These are phyloP conservation scores for Heteropelma amictum DNA, from an alignment of 2,888 invertebrate species.

Conservation along the genomic window DNA sequence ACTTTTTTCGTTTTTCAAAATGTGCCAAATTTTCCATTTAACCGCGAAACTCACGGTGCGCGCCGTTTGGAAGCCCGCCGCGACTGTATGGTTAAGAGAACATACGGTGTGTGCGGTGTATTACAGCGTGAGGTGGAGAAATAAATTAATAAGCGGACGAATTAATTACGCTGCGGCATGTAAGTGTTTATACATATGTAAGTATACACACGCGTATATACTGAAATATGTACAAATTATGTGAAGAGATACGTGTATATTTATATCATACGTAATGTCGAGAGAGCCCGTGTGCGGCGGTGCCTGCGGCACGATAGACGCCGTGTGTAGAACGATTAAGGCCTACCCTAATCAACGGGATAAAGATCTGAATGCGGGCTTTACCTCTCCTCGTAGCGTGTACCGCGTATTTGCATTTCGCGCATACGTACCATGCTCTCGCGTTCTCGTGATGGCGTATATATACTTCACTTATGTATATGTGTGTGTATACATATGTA, in stretches of 20 bases:
- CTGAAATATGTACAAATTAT: not conserved
- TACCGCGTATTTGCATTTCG: slow-evolving; percentile 58
- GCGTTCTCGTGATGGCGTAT: no score
- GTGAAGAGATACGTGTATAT: not conserved
- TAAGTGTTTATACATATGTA: slow-evolving; percentile 38
- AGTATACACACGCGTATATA: not conserved
- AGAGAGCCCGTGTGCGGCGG: slow-evolving; percentile 12
- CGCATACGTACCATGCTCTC: not conserved
- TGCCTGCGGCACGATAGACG: slow-evolving; percentile 45
- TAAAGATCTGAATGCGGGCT: slow-evolving; percentile 59
- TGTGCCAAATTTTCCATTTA: no score
- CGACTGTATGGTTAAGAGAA: not conserved
- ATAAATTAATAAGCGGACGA: slow-evolving; percentile 63
- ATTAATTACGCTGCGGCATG: slow-evolving; percentile 60
- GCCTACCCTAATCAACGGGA: slow-evolving; percentile 60
- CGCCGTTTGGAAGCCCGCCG: no score
- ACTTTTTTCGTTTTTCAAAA: no score
- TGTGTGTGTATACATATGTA: no score
- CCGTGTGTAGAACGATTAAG: slow-evolving; percentile 50
- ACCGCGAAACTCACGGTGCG: no score
- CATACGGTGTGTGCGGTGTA: slow-evolving; percentile 3
- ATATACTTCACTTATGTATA: no score
- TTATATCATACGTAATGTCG: slow-evolving; percentile 1
- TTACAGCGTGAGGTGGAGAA: slow-evolving; percentile 49
- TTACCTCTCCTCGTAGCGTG: slow-evolving; percentile 49